Evolutionary conservation across 1,140 invertebrate species (phyloP), one percentile per base, ranked within the genome.

Genomic region (Trichomalopsis sarcophagae): DNA sequence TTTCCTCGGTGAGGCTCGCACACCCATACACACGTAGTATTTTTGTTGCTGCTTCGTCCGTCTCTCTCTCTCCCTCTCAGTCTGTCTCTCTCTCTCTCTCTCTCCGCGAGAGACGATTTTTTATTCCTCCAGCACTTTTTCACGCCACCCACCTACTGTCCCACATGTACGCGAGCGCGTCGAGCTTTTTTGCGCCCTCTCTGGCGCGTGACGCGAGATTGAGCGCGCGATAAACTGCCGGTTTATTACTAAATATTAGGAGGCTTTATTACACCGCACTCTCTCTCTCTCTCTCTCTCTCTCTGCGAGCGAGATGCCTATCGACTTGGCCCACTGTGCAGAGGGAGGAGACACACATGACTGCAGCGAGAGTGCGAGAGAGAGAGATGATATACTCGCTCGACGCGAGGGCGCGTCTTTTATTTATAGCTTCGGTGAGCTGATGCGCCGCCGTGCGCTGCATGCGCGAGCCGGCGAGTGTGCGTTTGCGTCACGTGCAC

Each of bases 371-470:
- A 44, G 40, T 17, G 55, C 21, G 55, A 62, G 47, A 50, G 47
- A 4, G 11, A 27, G 21, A 40, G 47, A 78, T 83, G 76, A 78
- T 84, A 78, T 78, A 84, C 66, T 21, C n/a, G 66, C 13, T n/a
- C 40, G 30, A 36, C 74, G 74, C 74, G 74, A 40, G 55, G 55
- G 0, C 44, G 66, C 44, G 77, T 77, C 33, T 71, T n/a, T 79
- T 84, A 84, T 84, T 84, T 79, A 79, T 69, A 84, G 82, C 82
- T 40, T 62, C 55, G 55, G 75, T 50, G 30, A 23, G 68, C 36
- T 47, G 33, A 10, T n/a, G n/a, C 62, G 81, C n/a, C 21, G 2
- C n/a, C 40, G 14, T 36, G 47, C 66, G 27, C 17, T 62, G 55
- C 55, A 62, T 62, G n/a, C 27, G 27, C 27, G 27, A 27, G 27